Evolutionary conservation across 2,797 vertebrate species (phyloP).

Genomic region (Hemitrygon akajei): DNA sequence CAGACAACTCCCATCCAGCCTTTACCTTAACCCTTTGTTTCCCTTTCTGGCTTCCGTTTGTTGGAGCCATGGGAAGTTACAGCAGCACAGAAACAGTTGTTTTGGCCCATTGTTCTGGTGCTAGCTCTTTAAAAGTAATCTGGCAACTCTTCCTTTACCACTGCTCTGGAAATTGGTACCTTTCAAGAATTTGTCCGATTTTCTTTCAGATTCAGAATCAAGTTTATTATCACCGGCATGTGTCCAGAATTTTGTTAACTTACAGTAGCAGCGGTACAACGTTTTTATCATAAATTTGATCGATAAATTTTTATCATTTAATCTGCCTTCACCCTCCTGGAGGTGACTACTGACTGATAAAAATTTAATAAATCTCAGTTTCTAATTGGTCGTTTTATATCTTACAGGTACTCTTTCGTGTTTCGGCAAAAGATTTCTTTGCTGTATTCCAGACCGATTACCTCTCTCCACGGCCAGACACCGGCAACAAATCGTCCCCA

Average conservation of each 20-base stretch:
- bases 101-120: not conserved
- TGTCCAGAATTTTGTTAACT: no score
- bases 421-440: no score
- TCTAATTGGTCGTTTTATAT: not conserved
- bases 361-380: not conserved
- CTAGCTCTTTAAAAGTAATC: not conserved
- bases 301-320: not conserved
- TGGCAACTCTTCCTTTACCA: no score
- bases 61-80: not conserved
- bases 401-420: not conserved
- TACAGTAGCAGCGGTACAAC: no score
- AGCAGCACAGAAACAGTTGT: no score
- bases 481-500: no score
- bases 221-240: no score
- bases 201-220: no score
- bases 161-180: not conserved
- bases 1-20: no score
- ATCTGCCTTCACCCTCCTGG: not conserved
- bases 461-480: no score
- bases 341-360: not conserved
- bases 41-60: not conserved
- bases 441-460: not conserved
- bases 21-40: not conserved
- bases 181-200: not conserved
- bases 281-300: no score